Base-by-base conservation (phyloP, 2,113 vertebrate species). In the Pelmatolapia mariae region DNA sequence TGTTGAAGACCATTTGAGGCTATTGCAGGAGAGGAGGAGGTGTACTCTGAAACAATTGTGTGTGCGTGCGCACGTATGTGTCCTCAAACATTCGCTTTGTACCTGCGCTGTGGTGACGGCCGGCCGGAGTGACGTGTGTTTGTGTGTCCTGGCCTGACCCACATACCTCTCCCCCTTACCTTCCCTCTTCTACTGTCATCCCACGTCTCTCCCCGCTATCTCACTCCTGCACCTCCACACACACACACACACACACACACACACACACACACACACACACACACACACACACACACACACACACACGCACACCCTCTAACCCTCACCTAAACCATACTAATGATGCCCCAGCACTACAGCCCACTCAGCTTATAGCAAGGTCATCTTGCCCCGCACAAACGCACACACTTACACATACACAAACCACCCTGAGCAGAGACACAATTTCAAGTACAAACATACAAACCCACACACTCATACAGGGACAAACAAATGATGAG, bases 281-380 rank as follows among this genome's bases (percentile, higher is more conserved):
- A 22, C 50, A 50, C 47, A 10, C 50, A 4, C 16, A 26, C 26
- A 26, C 73, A 26, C 82, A 52, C 86, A 78, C 85, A 66, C 80
- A 59, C 84, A 36, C 83, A 50, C 86, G 73, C 59, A 57, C 90
- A 45, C 84, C 16, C 71, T 73, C 79, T 92, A 93, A 94, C 89
- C 87, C 92, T 88, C 90, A 87, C 92, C 93, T 87, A 91, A 92
- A 89, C 93, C 94, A 95, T 95, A 94, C 94, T 94, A 95, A 96
- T 95, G 94, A 94, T 84, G 90, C 71, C 87, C 94, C 89, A 52
- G 87, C 87, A 89, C 89, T 87, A 89, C 79, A 89, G 92, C 85
- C 91, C 88, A 89, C 90, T 96, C 94, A 93, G 93, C 94, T 92
- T 86, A 88, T 87, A 90, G 91, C 95, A 96, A 96, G 95, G 96